Evolutionary conservation across 2,113 vertebrate genomes (phyloP).

Genomic region (Diadophis punctatus): DNA sequence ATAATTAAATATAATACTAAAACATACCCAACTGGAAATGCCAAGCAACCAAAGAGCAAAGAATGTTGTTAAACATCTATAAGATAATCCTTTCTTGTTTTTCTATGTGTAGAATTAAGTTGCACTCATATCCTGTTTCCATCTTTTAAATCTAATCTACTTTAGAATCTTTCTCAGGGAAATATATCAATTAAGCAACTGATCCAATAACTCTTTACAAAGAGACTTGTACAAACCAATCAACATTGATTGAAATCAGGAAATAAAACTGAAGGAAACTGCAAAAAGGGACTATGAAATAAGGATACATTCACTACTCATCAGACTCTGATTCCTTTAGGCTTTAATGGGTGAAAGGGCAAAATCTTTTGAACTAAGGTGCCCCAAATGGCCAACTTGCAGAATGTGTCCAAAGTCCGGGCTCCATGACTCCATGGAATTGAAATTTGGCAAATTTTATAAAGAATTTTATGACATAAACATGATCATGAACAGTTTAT

Average conservation of each 20-base stretch:
- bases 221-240: not conserved
- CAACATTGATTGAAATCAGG: not conserved
- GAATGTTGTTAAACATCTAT: not conserved
- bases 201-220: not conserved
- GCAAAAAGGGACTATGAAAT: not conserved
- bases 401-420: not conserved
- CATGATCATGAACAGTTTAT: not conserved
- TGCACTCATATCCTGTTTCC: not conserved
- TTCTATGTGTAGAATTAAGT: accelerated
- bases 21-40: slow-evolving; percentile 41
- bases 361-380: not conserved
- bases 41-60: not conserved
- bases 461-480: not conserved
- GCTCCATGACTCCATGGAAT: not conserved
- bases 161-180: not conserved
- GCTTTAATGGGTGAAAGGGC: not conserved
- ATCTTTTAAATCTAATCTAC: not conserved
- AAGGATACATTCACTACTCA: not conserved
- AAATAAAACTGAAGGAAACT: not conserved
- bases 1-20: not conserved
- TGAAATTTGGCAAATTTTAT: not conserved
- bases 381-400: not conserved
- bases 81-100: not conserved
- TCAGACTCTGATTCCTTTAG: not conserved
- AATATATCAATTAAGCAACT: not conserved